Evolutionary conservation across 2,888 invertebrate species (phyloP).

Genomic region (Seira sanloemensis): DNA sequence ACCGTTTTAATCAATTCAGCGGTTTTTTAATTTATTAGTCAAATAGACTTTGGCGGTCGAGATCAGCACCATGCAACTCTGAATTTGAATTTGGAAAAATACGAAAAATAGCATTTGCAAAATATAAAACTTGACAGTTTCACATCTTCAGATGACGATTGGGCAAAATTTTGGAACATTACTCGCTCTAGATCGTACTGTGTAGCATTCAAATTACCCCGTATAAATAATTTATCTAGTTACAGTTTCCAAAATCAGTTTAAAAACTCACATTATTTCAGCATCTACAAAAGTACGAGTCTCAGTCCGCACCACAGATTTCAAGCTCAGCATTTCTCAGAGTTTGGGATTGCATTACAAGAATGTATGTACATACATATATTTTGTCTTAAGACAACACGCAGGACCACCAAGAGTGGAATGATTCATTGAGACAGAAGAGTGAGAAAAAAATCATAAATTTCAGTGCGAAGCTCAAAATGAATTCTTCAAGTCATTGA

Average conservation of each 20-base stretch:
- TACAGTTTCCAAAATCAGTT: not conserved
- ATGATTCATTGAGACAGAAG: slow-evolving; percentile 13
- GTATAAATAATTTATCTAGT: not conserved
- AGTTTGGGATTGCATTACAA: not conserved
- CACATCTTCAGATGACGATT: no score
- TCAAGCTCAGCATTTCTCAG: no score
- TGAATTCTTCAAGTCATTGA: slow-evolving; percentile 10
- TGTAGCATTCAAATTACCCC: no score
- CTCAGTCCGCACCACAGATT: no score
- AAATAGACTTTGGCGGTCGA: not conserved
- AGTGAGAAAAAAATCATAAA: not conserved
- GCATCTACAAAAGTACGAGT: not conserved
- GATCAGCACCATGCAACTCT: not conserved
- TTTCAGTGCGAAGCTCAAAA: not conserved
- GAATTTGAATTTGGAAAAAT: no score
- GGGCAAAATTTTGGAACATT: no score
- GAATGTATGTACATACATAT: not conserved
- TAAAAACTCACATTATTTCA: not conserved
- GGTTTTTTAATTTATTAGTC: not conserved
- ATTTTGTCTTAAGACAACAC: not conserved
- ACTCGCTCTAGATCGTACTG: no score
- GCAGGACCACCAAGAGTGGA: slow-evolving; percentile 4
- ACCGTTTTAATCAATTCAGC: not conserved
- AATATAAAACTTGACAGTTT: no score
- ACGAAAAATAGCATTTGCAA: no score